Evolutionary conservation across 2,113 vertebrate species (phyloP).

Genomic region (Lampris incognitus): DNA sequence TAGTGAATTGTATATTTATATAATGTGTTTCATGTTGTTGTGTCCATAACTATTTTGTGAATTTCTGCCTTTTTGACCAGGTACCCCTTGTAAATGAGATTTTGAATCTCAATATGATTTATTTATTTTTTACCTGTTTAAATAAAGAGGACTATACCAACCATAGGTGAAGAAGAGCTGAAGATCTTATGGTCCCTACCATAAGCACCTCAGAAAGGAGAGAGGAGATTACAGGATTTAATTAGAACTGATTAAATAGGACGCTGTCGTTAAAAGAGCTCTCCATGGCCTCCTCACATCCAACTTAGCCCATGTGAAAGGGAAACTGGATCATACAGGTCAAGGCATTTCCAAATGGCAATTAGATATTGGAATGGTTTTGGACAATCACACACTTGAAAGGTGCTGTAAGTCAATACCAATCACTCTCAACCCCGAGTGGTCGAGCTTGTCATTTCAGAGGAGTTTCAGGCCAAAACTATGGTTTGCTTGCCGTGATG

Average conservation of each 20-base stretch:
- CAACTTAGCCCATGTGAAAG: conserved; percentile 14
- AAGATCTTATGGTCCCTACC: conserved; percentile 60
- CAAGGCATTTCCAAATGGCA: conserved; percentile 19
- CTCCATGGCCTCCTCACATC: conserved; percentile 38
- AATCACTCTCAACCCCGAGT: not conserved
- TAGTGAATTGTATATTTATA: too few relatives aligned
- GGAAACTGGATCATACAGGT: conserved; percentile 19
- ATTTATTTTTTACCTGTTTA: too few relatives aligned
- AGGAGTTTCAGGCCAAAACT: not conserved
- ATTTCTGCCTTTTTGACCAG: too few relatives aligned
- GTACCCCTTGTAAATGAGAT: too few relatives aligned
- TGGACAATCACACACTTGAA: conserved; percentile 9
- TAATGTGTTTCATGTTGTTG: too few relatives aligned
- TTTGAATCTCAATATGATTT: too few relatives aligned
- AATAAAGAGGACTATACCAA: conserved; percentile 2
- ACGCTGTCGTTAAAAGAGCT: conserved; percentile 72
- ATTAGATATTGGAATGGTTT: conserved; percentile 19
- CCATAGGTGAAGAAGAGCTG: conserved; percentile 10
- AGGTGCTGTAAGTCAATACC: not conserved
- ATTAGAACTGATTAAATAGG: conserved; percentile 78
- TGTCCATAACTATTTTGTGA: too few relatives aligned
- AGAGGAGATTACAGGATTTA: conserved; percentile 68
- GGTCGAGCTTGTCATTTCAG: not conserved
- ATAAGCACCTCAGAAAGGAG: conserved; percentile 64
- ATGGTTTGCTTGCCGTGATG: conserved; percentile 8